A percentile compares a stretch with the other conserved stretches of the same genome.
Conservation (phyloP, 2,113 vertebrate species). For the Myiozetetes cayanensis region DNA sequence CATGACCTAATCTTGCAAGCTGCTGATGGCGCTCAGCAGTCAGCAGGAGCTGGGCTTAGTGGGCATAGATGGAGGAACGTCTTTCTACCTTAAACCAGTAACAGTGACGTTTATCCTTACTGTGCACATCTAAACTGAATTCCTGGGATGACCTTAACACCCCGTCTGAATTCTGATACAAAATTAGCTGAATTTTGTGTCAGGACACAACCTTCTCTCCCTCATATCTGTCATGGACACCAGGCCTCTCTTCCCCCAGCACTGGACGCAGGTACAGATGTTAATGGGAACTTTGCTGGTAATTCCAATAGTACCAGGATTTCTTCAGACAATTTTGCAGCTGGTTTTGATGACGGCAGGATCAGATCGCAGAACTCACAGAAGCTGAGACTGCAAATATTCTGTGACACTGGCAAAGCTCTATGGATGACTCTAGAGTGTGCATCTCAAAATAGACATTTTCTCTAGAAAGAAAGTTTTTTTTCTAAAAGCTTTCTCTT, state of each 20-base stretch:
- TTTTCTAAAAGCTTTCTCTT: background rate
- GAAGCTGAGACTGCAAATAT: background rate
- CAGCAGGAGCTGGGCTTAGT: background rate
- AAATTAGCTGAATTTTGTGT: background rate
- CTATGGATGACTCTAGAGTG: background rate
- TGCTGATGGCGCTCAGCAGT: background rate
- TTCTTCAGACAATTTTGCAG: background rate
- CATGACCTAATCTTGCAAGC: background rate
- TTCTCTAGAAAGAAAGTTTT: background rate
- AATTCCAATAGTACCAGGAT: background rate
- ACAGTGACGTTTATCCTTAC: background rate
- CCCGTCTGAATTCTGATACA: background rate
- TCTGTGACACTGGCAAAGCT: background rate
- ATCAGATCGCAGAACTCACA: background rate
- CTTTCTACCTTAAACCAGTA: background rate
- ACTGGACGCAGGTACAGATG: fast-evolving
- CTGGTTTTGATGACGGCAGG: background rate
- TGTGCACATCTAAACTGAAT: background rate
- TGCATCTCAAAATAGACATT: background rate
- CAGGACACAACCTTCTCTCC: background rate
- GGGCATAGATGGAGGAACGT: background rate
- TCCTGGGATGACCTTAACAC: background rate
- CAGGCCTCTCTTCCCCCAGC: fast-evolving
- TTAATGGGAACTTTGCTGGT: background rate
- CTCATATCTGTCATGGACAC: background rate